A percentile compares a stretch with the other conserved stretches of the same genome.
These are phyloP conservation scores for Julus scandinavius DNA, from an alignment of 2,888 invertebrate genomes.

Conservation along the genomic window DNA sequence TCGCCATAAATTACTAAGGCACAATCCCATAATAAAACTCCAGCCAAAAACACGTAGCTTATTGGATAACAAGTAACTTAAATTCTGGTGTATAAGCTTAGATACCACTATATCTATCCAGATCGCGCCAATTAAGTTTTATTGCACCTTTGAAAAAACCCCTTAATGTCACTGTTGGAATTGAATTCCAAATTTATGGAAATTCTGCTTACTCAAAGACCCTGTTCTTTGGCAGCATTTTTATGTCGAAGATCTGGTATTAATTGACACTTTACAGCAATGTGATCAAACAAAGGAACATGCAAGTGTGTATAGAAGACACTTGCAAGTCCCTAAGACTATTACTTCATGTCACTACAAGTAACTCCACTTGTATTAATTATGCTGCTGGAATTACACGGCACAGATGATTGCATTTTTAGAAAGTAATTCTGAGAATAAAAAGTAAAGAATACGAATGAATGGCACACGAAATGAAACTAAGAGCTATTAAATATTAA, in stretches of 20 bases:
- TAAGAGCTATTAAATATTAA: no score
- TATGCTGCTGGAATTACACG: neutral
- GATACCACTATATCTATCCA: neutral
- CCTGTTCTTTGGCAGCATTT: no score
- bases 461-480: no score
- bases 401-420: neutral
- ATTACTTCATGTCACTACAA: no score
- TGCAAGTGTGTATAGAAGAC: no score
- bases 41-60: neutral
- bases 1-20: neutral
- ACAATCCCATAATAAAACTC: neutral
- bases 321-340: no score
- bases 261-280: no score
- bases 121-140: neutral
- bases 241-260: no score
- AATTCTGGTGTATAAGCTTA: neutral
- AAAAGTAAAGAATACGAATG: no score
- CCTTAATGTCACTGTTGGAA: neutral
- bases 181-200: neutral
- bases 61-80: neutral
- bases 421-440: no score
- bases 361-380: neutral
- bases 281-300: no score
- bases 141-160: neutral
- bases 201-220: neutral